Percentiles rank a stretch among this genome's conserved stretches.
phyloP scores from a whole-genome alignment of 2,888 invertebrate species.

The Liopterus haemorrhoidalis region DNA sequence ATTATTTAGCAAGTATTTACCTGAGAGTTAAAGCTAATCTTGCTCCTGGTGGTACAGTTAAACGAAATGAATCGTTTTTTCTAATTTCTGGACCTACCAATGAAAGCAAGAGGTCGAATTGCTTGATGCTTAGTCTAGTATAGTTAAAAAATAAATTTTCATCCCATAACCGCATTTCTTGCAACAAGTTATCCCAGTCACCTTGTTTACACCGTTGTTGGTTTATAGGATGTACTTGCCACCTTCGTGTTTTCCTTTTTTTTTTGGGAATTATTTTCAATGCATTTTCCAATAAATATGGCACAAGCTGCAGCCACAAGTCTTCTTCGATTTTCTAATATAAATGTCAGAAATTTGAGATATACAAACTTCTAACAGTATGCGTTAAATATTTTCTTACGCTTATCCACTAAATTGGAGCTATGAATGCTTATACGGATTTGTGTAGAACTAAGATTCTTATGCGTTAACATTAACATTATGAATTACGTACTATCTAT shows the following conservation, averaged over 20 bases:
- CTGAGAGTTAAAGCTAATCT: slow-evolving; percentile 5
- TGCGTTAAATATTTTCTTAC: too few species aligned
- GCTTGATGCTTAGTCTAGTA: background rate
- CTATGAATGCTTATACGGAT: too few species aligned
- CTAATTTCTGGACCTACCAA: background rate
- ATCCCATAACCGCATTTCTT: slow-evolving; percentile 2
- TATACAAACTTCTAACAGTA: too few species aligned
- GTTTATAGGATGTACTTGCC: slow-evolving; percentile 1
- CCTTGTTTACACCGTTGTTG: background rate
- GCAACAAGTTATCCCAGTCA: background rate
- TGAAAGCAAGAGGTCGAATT: background rate
- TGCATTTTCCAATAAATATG: too few species aligned
- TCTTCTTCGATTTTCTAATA: too few species aligned
- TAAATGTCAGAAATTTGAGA: too few species aligned
- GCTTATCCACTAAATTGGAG: too few species aligned
- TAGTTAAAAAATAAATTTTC: background rate
- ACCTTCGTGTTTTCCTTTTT: background rate
- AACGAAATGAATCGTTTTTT: background rate
- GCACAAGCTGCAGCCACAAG: too few species aligned
- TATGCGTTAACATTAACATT: too few species aligned
- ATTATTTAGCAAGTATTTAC: background rate
- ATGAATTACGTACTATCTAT: too few species aligned
- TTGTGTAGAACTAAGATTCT: too few species aligned
- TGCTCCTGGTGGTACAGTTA: background rate
- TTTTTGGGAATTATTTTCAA: too few species aligned